Evolutionary conservation across 2,113 vertebrate species (phyloP).

Genomic region (Cebus imitator): DNA sequence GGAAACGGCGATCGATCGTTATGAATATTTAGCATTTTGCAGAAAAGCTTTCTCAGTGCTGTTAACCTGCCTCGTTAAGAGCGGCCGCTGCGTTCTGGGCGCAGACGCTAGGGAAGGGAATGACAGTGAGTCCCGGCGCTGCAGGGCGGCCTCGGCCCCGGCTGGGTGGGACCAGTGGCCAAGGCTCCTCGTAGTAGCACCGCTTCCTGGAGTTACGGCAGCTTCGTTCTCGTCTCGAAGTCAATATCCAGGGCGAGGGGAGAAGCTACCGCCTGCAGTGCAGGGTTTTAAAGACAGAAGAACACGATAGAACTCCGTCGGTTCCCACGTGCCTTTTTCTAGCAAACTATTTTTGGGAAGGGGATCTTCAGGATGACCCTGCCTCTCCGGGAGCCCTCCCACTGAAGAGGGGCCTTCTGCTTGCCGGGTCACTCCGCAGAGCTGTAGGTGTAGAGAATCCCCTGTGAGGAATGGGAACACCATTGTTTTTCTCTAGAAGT

Average conservation of each 20-base stretch:
- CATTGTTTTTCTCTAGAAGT: not conserved
- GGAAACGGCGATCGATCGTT: conserved; percentile 93
- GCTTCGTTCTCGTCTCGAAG: conserved; percentile 53
- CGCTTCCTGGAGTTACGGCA: not conserved
- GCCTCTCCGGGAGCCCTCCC: conserved; percentile 16
- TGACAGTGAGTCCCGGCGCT: conserved; percentile 7
- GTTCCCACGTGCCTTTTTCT: not conserved
- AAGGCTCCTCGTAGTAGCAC: conserved; percentile 61
- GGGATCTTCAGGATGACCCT: conserved; percentile 40
- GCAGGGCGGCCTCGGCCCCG: fast-evolving
- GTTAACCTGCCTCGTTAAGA: conserved; percentile 94
- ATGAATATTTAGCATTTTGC: conserved; percentile 95
- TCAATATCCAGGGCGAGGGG: conserved; percentile 61
- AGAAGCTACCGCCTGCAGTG: not conserved
- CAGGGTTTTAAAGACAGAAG: not conserved
- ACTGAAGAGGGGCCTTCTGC: not conserved
- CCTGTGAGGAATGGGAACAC: not conserved
- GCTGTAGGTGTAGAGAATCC: conserved; percentile 30
- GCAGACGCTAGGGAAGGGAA: conserved; percentile 68
- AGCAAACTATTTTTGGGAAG: fast-evolving
- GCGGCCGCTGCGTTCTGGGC: conserved; percentile 83
- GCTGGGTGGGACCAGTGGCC: not conserved
- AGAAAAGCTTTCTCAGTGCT: conserved; percentile 88
- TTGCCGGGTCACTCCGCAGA: not conserved
- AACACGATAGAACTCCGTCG: fast-evolving